Base-by-base conservation (phyloP, 2,797 vertebrate species). In the Arctocebus calabarensis region DNA sequence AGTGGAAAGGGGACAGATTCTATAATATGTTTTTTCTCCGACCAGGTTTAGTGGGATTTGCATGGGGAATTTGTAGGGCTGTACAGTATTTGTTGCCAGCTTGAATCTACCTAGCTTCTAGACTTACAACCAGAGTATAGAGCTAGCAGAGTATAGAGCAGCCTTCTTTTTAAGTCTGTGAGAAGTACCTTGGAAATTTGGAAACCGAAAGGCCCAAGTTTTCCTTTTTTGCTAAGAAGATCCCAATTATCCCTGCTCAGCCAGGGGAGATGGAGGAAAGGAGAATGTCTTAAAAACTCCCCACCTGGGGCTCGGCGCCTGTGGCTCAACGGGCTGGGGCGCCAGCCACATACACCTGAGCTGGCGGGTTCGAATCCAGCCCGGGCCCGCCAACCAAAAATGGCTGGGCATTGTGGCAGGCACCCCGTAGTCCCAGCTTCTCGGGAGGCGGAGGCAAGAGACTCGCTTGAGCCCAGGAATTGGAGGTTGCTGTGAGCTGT, bases 201-300 rank as follows among this genome's bases (percentile, higher is more conserved):
- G 34, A 84, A 48, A 81, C 14, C 74, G 37, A 13, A 79, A 92
- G 71, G 45, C 85, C 29, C 73, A 59, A 3, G 2, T 83, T 91
- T 87, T 77, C 45, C 16, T 55, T 94, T 96, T 96, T 95, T 95
- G 40, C 86, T 57, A 45, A 9, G 29, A 87, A 92, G 71, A 62
- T 20, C 4, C 27, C 34, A 52, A 16, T 13, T 87, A 32, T 40
- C 29, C 23, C 27, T 71, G 23, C 59, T 84, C 19, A 94, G 68
- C 45, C 74, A 86, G 55, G 64, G 52, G n/a, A 85, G 25, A 68
- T 82, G 23, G n/a, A 32, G 37, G 81, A 29, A 59, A 87, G 32
- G 25, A 91, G 71, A 90, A 10, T 48, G 43, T 25, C 40, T n/a
- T n/a, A n/a, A n/a, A 71, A 37, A 91, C 64, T 88, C 32, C 59